Conservation (phyloP, 2,113 vertebrate genomes). For the Megaptera novaeangliae region DNA sequence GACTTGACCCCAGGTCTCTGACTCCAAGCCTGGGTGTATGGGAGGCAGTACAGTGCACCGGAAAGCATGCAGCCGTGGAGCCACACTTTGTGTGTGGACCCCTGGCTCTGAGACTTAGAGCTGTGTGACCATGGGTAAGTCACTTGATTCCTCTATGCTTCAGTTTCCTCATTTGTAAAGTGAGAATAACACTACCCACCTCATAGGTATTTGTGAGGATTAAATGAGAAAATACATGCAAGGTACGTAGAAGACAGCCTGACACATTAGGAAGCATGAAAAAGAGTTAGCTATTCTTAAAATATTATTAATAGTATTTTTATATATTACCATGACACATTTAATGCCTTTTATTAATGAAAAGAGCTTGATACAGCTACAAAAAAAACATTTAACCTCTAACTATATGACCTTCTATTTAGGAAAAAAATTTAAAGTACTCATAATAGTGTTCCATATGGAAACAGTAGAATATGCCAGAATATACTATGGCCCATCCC, state of each 20-base stretch:
- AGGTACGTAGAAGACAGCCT: neutral
- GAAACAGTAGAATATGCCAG: neutral
- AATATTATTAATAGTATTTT: neutral
- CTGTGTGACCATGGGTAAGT: neutral
- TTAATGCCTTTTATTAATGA: neutral
- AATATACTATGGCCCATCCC: neutral
- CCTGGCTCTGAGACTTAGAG: neutral
- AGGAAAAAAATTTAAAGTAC: neutral
- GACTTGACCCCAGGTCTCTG: neutral
- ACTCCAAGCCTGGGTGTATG: neutral
- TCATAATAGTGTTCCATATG: neutral
- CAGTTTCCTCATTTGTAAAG: neutral
- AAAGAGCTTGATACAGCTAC: neutral
- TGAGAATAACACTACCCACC: neutral
- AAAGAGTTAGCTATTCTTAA: neutral
- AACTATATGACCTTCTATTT: neutral
- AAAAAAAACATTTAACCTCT: neutral
- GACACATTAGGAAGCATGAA: neutral
- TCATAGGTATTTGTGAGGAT: neutral
- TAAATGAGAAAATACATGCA: neutral
- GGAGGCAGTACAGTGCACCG: neutral
- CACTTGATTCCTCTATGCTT: neutral
- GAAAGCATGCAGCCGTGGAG: neutral
- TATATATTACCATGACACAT: neutral
- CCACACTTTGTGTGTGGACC: neutral